Evolutionary conservation across 2,797 vertebrate species (phyloP).

Genomic region (Acanthurus lineatus): DNA sequence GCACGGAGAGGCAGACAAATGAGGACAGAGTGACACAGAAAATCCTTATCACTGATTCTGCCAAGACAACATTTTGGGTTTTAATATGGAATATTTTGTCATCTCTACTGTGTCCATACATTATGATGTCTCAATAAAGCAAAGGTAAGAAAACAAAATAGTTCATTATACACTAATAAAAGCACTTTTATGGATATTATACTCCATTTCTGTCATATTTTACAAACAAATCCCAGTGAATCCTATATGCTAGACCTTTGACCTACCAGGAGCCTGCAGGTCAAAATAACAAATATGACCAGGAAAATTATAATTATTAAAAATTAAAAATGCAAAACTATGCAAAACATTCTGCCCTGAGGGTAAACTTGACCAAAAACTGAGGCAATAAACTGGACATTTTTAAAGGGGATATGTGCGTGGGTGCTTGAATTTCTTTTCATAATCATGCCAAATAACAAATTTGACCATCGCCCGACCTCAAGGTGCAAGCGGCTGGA

Average conservation of each 20-base stretch:
- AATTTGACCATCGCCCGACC: not conserved
- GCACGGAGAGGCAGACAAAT: constrained; percentile 7
- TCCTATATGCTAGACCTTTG: no score
- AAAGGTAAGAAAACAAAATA: not conserved
- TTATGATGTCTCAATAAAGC: not conserved
- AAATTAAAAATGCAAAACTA: not conserved
- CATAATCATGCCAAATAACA: not conserved
- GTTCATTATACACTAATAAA: no score
- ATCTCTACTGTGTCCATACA: not conserved
- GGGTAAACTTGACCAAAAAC: not conserved
- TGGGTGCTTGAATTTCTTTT: not conserved
- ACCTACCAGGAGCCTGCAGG: no score
- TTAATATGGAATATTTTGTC: not conserved
- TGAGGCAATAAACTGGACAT: not conserved
- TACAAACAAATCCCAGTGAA: no score
- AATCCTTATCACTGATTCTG: not conserved
- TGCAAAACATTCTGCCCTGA: not conserved
- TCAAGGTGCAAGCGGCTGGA: not conserved
- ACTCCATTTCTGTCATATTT: no score
- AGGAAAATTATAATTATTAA: not conserved
- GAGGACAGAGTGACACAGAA: not conserved
- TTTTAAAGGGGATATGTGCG: not conserved
- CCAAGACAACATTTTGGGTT: not conserved
- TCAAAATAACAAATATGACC: not conserved
- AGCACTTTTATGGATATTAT: no score